Conservation (phyloP, 2,797 vertebrate genomes). For the Rhabdomys pumilio region DNA sequence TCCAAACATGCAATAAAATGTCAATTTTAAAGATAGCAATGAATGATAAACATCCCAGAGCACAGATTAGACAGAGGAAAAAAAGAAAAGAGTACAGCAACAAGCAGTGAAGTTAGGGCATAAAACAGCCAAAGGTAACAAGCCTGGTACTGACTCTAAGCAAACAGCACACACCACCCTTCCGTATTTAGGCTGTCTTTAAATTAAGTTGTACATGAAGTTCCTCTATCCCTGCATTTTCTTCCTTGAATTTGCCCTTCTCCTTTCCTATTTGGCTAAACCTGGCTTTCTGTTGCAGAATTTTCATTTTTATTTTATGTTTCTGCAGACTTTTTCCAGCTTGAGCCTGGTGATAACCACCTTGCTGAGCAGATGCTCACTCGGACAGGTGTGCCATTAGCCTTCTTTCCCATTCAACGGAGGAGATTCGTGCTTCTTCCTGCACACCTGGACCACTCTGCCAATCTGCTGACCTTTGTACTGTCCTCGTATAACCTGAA, state of each 20-base stretch:
- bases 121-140: conserved; percentile 21
- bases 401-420: not conserved
- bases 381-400: not conserved
- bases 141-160: not conserved
- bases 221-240: not conserved
- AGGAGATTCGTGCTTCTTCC: no score
- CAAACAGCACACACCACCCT: not conserved
- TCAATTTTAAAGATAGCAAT: not conserved
- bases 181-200: not conserved
- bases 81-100: not conserved
- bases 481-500: not conserved
- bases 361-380: not conserved
- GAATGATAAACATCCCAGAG: conserved; percentile 41
- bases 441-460: not conserved
- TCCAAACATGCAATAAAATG: not conserved
- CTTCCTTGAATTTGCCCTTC: not conserved
- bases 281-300: not conserved
- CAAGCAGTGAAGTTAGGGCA: not conserved
- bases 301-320: not conserved
- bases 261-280: not conserved
- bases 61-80: not conserved
- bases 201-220: not conserved
- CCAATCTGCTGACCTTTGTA: not conserved
- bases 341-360: not conserved
- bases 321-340: not conserved